These are phyloP conservation scores for Epinephelus malabaricus DNA, from an alignment of 2,797 vertebrate species.

Conservation along the genomic window DNA sequence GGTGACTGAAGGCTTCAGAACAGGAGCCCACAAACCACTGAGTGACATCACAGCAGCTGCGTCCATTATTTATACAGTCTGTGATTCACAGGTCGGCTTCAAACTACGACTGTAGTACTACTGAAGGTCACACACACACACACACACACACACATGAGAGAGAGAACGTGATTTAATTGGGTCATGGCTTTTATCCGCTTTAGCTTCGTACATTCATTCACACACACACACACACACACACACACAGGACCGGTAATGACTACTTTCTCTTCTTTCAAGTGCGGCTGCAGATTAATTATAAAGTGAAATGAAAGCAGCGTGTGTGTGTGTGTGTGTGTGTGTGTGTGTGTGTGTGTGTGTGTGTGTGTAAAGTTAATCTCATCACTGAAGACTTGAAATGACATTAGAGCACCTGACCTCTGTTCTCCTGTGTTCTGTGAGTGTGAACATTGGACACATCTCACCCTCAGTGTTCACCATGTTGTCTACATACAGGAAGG, in stretches of 20 bases:
- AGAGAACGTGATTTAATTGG: slow-evolving; percentile 58
- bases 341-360: slow-evolving; percentile 29
- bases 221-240: slow-evolving; percentile 8
- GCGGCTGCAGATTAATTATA: slow-evolving; percentile 70
- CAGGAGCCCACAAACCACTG: no score
- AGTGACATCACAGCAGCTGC: no score
- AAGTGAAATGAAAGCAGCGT: slow-evolving; percentile 65
- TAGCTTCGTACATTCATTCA: slow-evolving; percentile 34
- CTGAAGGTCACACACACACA: slow-evolving; percentile 41
- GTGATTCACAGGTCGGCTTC: no score
- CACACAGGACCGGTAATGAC: slow-evolving; percentile 54
- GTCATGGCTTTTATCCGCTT: slow-evolving; percentile 64
- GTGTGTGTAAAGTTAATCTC: slow-evolving; percentile 41
- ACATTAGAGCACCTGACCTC: slow-evolving; percentile 47
- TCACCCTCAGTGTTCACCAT: no score
- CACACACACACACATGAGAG: slow-evolving; percentile 25
- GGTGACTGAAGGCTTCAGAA: no score
- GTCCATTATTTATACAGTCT: no score
- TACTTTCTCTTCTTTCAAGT: slow-evolving; percentile 61
- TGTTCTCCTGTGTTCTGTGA: not conserved
- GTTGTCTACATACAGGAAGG: no score
- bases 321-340: slow-evolving; percentile 31
- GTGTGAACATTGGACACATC: no score
- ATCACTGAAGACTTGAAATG: slow-evolving; percentile 40
- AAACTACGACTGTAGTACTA: not conserved